Evolutionary conservation across 1,140 invertebrate species (phyloP), one percentile per base, ranked within the genome.

Genomic region (Protaetia brevitarsis): DNA sequence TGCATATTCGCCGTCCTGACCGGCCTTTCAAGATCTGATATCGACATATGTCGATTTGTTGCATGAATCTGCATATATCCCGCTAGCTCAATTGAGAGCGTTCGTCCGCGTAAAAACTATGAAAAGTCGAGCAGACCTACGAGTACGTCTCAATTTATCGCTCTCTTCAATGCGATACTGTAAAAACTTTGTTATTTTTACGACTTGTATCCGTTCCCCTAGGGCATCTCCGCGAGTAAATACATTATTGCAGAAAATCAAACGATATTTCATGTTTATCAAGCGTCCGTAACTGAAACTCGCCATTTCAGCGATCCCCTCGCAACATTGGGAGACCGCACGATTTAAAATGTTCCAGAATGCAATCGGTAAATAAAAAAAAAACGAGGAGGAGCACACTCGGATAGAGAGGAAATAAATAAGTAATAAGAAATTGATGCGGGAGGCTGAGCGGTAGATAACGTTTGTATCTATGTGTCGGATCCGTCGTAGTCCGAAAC

Each of bases 351-450:
- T 19, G 41, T 51, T 51, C 26, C 41, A 3, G 5, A 13, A 5
- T 51, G 41, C 26, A 19, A 10, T 19, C n/a, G n/a, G n/a, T n/a
- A n/a, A n/a, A n/a, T 19, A 2, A 6, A 19, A 51, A 51, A 19
- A 51, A 51, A 5, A 16, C 10, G 19, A 10, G 3, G 19, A 51
- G 10, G 41, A 7, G 19, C 26, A 51, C 26, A 23, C 26, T 10
- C 16, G n/a, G 13, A 8, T 16, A 51, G 26, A 6, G 19, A 51
- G 41, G 19, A 51, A 51, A 51, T 51, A 51, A 51, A 51, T 51
- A 51, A 51, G 26, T 51, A 51, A 51, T 51, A 13, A 51, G 41
- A 51, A 51, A 51, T 51, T 16, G 41, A 51, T 23, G 26, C 19
- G 41, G 41, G 41, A 51, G 21, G 41, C 16, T 51, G 41, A 45